Evolutionary conservation across 2,888 invertebrate genomes (phyloP).

Genomic region (Macrostomum cliftonense): DNA sequence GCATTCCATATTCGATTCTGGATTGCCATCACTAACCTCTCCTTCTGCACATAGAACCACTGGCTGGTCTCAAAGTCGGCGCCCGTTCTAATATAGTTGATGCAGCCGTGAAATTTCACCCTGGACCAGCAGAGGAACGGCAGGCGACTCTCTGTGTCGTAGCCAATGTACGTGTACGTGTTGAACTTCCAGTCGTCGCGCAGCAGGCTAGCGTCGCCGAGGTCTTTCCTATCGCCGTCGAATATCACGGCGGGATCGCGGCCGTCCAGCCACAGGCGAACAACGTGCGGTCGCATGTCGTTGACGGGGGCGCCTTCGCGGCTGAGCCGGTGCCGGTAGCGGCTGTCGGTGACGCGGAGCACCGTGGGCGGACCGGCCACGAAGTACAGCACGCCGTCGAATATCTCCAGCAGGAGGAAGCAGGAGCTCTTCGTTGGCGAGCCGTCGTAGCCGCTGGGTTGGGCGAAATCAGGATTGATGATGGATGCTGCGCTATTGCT

Average conservation of each 20-base stretch:
- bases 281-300: conserved; percentile 24
- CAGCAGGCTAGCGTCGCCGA: conserved; percentile 11
- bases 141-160: conserved; percentile 17
- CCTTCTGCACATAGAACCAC: not conserved
- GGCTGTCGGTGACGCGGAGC: no score
- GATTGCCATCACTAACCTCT: no score
- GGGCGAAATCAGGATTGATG: no score
- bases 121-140: conserved; percentile 29
- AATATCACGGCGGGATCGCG: conserved; percentile 16
- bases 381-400: no score
- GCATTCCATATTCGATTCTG: no score
- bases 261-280: conserved; percentile 14
- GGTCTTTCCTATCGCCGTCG: conserved; percentile 15
- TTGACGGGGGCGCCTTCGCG: conserved; percentile 15
- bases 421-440: no score
- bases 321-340: conserved; percentile 12
- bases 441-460: no score
- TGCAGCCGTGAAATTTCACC: conserved; percentile 24
- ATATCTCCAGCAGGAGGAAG: no score
- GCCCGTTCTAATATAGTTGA: conserved; percentile 22
- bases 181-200: conserved; percentile 9
- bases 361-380: no score
- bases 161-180: conserved; percentile 15
- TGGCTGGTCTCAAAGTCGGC: not conserved
- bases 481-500: no score